Evolutionary conservation across 2,888 invertebrate genomes (phyloP), one percentile per base, ranked within the genome.

Genomic region (Punctoribates punctum): DNA sequence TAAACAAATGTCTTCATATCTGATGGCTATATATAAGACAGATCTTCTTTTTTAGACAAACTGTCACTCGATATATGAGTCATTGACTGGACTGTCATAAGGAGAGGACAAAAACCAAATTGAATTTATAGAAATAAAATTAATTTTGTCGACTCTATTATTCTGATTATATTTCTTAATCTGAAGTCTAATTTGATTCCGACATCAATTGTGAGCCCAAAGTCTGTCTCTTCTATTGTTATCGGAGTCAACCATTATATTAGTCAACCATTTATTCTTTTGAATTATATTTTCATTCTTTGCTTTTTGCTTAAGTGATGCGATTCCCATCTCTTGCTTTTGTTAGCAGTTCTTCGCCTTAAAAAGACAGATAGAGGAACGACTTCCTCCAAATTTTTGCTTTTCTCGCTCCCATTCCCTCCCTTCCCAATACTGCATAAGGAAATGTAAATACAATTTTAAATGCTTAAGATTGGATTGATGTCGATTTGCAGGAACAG

Each of bases 201-300:
- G 8, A 20, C 20, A 54, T 54, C n/a, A 54, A 54, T 54, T n/a
- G 54, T 20, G 54, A 54, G 54, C 20, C 54, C 34, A 8, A 34
- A 34, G 34, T 34, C 34, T 34, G 34, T 34, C 34, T 34, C 34
- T n/a, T 34, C 20, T 54, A 54, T 54, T 54, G 54, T 54, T 54
- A 54, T 48, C 2, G 8, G 20, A 54, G 3, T 54, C n/a, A 54
- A 54, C 54, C 54, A 54, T 54, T 54, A 54, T 54, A 54, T 54
- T 54, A 54, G 54, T 54, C n/a, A 54, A 54, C 54, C 20, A 54
- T 54, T 54, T 54, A 54, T 54, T 54, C 54, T 54, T 54, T 54
- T 54, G 20, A 54, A 48, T 54, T 54, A 54, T 54, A 20, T 48
- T 48, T n/a, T 48, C 20, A 20, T 6, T 54, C 6, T 20, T 17